Percentiles rank a stretch among this genome's conserved stretches.
These are phyloP conservation scores for Columba guinea DNA, from an alignment of 2,797 vertebrate genomes.

Conservation along the genomic window DNA sequence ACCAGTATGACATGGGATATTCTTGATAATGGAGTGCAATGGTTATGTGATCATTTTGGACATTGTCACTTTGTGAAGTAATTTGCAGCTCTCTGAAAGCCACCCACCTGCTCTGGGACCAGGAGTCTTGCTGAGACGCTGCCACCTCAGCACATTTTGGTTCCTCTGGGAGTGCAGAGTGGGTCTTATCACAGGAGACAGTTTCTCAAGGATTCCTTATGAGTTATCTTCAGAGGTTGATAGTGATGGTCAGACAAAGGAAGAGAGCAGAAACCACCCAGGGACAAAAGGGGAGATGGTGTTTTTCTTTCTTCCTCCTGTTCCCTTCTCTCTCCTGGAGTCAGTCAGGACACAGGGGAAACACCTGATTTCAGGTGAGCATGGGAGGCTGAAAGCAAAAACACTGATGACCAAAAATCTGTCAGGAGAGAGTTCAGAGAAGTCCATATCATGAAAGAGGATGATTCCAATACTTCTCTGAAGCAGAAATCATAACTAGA, in stretches of 20 bases:
- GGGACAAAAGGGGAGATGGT: no score
- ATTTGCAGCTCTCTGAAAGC: background rate
- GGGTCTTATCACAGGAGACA: background rate
- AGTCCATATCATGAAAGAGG: background rate
- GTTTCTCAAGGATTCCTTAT: background rate
- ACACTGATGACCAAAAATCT: background rate
- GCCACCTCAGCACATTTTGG: background rate
- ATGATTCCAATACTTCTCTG: background rate
- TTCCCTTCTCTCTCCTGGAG: background rate
- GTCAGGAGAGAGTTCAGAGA: background rate
- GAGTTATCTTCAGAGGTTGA: background rate
- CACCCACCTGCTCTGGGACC: background rate
- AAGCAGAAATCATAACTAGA: background rate
- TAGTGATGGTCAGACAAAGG: background rate
- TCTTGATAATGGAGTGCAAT: accelerated
- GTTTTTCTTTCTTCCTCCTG: background rate
- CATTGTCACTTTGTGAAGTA: background rate
- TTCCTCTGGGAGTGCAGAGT: background rate
- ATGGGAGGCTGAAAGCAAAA: background rate
- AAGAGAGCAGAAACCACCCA: background rate
- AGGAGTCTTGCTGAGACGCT: background rate
- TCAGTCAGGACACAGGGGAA: background rate
- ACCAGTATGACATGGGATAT: background rate
- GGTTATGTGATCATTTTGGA: background rate
- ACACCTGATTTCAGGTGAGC: background rate